Evolutionary conservation across 2,888 invertebrate genomes (phyloP), one percentile per base, ranked within the genome.

Genomic region (Corythucha ciliata): DNA sequence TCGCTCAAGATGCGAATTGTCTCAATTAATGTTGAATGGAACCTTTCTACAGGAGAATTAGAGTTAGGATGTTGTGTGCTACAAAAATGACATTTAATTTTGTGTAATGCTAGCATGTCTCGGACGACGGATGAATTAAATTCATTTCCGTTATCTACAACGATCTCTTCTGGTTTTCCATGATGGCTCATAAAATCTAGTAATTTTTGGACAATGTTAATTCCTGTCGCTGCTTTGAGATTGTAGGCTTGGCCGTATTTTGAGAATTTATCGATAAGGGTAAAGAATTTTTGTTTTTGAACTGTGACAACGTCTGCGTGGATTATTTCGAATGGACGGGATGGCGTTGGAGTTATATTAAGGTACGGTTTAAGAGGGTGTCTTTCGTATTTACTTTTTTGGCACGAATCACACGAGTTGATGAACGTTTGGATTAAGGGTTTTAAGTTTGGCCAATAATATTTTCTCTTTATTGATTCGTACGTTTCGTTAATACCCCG

Each of bases 371-470:
- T 48, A 3, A 53, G 14, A 2, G 53, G 53, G 4, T 48, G 32
- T 4, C 48, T 8, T 27, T 47, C 47, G 22, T 48, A 52, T 41
- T 52, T 52, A 12, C 25, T 25, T 32, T 21, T 22, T 4, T 26
- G 12, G 24, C 5, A 52, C 22, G 26, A 26, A 14, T 52, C 47
- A 22, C 48, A 52, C 26, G 21, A 5, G 25, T 52, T 52, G 18
- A 52, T 52, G 8, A 40, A 20, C 3, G 37, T 29, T 29, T 14
- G 47, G 3, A 48, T 34, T 4, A 21, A 18, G 4, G 25, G 36
- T 33, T 53, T 53, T 10, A 37, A 16, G 26, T 48, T 53, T 2
- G 53, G 53, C 47, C 47, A 53, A 26, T 48, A 53, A 24, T 47
- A 47, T n/a, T 2, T 2, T 25, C 53, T 40, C 26, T 42, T 47